Evolutionary conservation across 2,797 vertebrate genomes (phyloP).

Genomic region (Cichlasoma orientale): DNA sequence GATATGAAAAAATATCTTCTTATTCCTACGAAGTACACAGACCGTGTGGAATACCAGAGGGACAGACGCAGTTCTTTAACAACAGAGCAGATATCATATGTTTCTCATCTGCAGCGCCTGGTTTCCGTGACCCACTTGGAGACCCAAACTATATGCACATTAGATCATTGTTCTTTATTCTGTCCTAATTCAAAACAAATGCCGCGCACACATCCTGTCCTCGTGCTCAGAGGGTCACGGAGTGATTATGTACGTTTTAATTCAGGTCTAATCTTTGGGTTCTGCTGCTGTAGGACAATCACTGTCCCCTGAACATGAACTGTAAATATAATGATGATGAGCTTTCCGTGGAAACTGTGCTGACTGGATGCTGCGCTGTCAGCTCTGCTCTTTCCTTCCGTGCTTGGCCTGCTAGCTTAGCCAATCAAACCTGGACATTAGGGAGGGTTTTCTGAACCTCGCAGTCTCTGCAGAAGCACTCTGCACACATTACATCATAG

Average conservation of each 20-base stretch:
- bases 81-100: slow-evolving; percentile 9
- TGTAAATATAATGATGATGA: slow-evolving; percentile 68
- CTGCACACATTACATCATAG: slow-evolving; percentile 8
- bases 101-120: slow-evolving; percentile 47
- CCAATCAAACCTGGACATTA: slow-evolving; percentile 21
- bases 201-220: slow-evolving; percentile 21
- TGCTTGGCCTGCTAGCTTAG: slow-evolving; percentile 5
- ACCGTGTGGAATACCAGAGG: slow-evolving; percentile 9
- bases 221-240: slow-evolving; percentile 36
- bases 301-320: slow-evolving; percentile 54
- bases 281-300: slow-evolving; percentile 36
- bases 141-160: slow-evolving; percentile 42
- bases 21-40: not conserved
- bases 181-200: slow-evolving; percentile 69
- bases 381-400: slow-evolving; percentile 34
- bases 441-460: slow-evolving; percentile 14
- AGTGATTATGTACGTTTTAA: slow-evolving; percentile 59
- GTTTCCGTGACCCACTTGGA: slow-evolving; percentile 52
- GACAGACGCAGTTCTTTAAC: slow-evolving; percentile 10
- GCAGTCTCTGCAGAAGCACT: slow-evolving; percentile 6
- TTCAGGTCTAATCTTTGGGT: slow-evolving; percentile 45
- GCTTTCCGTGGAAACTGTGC: slow-evolving; percentile 66
- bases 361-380: slow-evolving; percentile 45
- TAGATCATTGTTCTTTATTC: slow-evolving; percentile 61
- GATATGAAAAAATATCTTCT: not conserved